Evolutionary conservation across 2,888 invertebrate species (phyloP), one percentile per base, ranked within the genome.

Genomic region (Scaptomyza parva): DNA sequence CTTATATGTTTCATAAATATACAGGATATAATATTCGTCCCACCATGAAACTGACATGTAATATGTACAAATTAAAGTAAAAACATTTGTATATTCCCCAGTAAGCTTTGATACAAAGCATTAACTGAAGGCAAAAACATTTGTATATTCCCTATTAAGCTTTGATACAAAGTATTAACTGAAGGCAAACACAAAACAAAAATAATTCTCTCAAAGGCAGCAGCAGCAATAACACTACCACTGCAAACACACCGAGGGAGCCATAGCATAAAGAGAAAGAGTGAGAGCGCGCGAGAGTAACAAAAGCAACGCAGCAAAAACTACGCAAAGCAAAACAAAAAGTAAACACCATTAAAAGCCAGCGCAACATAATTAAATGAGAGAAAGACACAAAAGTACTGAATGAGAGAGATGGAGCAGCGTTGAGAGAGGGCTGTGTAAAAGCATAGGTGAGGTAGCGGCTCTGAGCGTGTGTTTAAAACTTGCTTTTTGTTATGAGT

Each of bases 321-420:
- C 37, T 59, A 64, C 14, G 44, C 59, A 71, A 75, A 45, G 54
- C 58, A 71, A 64, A 60, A 11, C 48, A 55, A 59, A 64, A 62
- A 76, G 57, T 59, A 76, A 73, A 77, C 74, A 66, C 54, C 48
- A 58, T 45, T 44, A 65, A 52, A 37, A 65, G 48, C 37, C 50
- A 59, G 41, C 70, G 33, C 45, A 70, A 70, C 74, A 74, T 74
- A 74, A 77, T 76, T 77, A 54, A 53, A 18, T 41, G 55, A 68
- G 74, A 72, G 77, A 43, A 26, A 26, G 7, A 20, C 17, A 18
- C 14, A 20, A 18, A 35, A 37, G 7, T 22, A 33, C 39, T 26
- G 30, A 35, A n/a, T 45, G 8, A n/a, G 28, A 43, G 35, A n/a
- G 18, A 28, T 35, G 39, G 35, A 33, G 41, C 26, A 37, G 24